Evolutionary conservation across 2,797 vertebrate species (phyloP), one percentile per base, ranked within the genome.

Genomic region (Podarcis siculus): DNA sequence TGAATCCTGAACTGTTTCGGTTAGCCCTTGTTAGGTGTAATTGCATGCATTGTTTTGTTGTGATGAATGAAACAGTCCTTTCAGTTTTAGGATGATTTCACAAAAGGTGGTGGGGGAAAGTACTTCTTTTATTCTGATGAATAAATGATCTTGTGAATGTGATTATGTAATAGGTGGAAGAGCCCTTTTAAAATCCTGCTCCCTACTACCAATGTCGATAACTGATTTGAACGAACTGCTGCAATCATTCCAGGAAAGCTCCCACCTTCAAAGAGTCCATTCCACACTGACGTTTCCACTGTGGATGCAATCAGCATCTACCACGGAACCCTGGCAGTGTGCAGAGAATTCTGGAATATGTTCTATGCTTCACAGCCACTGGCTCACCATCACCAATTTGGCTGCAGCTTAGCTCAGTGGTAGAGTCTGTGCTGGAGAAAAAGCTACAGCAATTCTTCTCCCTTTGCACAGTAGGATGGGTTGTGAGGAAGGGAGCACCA

Each of bases 1-100:
- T 64, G 35, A 37, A 61, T 72, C 80, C 78, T 39, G 45, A 39
- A 66, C 39, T 25, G 35, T 37, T 72, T n/a, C n/a, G 61, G 12
- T 73, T 42, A 82, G 35, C 37, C 30, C 49, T 73, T 27, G 69
- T 73, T 49, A 35, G 61, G 25, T 73, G 21, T 64, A 45, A 58
- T 58, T 80, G 76, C 23, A 17, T 13, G 37, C 5, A 32, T 45
- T 35, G 42, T 30, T 81, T 80, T 72, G 35, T 86, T 67, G 83
- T 77, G 55, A 25, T 64, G 37, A 67, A 86, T 69, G 55, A 83
- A 73, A 83, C 49, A 25, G 39, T 71, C 55, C 37, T 61, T 79
- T 86, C 21, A 79, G 64, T 79, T 27, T 79, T 42, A 81, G 67
- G 78, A 73, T 35, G 21, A 30, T 72, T 87, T 87, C 21, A 42